phyloP scores from a whole-genome alignment of 2,888 invertebrate genomes.

The Trissoscelio sp. region DNA sequence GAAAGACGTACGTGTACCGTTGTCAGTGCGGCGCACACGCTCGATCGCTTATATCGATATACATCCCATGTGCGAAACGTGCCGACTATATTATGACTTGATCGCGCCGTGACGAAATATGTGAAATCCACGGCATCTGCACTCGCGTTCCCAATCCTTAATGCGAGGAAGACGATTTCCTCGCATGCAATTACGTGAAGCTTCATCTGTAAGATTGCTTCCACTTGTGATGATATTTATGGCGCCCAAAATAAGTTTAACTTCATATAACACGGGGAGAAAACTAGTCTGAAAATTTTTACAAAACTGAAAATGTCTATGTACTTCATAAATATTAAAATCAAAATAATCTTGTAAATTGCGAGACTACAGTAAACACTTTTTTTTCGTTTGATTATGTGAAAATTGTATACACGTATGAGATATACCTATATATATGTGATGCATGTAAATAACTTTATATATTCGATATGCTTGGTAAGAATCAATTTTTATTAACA shows the following conservation, averaged over 20 bases:
- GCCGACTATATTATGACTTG: conserved; percentile 32
- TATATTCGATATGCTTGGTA: too few species aligned
- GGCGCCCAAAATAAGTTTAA: not conserved
- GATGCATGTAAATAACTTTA: too few species aligned
- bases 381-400: too few species aligned
- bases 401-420: too few species aligned
- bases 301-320: too few species aligned
- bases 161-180: conserved; percentile 13
- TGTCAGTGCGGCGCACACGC: conserved; percentile 15
- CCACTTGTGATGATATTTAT: not conserved
- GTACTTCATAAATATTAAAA: too few species aligned
- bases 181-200: conserved; percentile 11
- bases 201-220: conserved; percentile 14
- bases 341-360: too few species aligned
- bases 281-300: too few species aligned
- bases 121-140: conserved; percentile 32
- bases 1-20: conserved; percentile 28
- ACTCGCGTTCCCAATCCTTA: not conserved
- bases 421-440: too few species aligned
- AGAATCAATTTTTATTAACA: too few species aligned
- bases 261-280: too few species aligned
- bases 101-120: conserved; percentile 52
- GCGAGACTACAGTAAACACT: too few species aligned
- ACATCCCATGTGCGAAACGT: conserved; percentile 28
- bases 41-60: conserved; percentile 41